Base-by-base conservation (phyloP, 2,113 vertebrate species). In the Hoplias malabaricus region DNA sequence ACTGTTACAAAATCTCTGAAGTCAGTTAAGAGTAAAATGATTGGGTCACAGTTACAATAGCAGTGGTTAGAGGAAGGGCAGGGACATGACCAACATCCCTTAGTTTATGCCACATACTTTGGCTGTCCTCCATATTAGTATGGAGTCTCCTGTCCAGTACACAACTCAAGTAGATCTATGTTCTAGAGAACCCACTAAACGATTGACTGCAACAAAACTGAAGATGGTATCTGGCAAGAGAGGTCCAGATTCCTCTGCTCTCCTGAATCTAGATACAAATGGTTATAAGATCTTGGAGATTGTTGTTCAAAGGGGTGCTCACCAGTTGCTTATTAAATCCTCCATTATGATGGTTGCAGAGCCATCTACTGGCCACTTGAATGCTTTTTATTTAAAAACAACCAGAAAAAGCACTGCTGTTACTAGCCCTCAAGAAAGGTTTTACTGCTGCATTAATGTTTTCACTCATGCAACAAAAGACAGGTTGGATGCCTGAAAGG, bases 1-100 rank as follows among this genome's bases (percentile, higher is more conserved):
- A 36, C 9, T 29, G 36, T 38, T 72, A 61, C 83, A 61, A 85
- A 85, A 84, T 80, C 63, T 57, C 59, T 62, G 4, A 16, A 62
- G 59, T 7, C 21, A 25, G 38, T 5, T 12, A n/a, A 43, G 63
- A 66, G 9, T n/a, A 14, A 29, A 29, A 21, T 73, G 38, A 14
- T 38, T 69, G 11, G 13, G 2, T 12, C 27, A 48, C 42, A 5
- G 27, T 1, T 10, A 27, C 2, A 8, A 6, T 33, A 31, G 29
- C 57, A 7, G 16, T 62, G 59, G 19, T 31, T 8, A 42, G 25
- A 14, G n/a, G 29, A 65, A 38, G 9, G 9, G 14, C 46, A 7
- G 29, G n/a, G 12, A 34, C 21, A 2, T 65, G 25, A 34, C n/a
- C 40, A 14, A 9, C 31, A 4, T 36, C 31, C 33, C 21, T 16